Conservation (phyloP, 2,888 invertebrate genomes). For the Eilema caniola region DNA sequence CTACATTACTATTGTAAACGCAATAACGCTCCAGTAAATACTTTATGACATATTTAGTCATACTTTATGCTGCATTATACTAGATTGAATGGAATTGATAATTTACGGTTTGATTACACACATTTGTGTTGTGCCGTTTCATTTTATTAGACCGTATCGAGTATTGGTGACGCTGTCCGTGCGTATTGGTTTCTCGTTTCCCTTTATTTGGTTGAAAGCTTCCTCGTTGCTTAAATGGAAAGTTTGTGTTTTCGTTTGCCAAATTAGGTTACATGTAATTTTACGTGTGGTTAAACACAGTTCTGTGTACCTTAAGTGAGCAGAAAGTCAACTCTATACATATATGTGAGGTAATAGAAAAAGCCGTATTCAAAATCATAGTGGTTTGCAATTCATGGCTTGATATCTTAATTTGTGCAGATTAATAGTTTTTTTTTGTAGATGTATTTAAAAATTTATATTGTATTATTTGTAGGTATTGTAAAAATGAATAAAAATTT, state of each 20-base stretch:
- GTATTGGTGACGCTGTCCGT: conserved; percentile 20
- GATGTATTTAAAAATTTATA: too few species aligned
- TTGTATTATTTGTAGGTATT: too few species aligned
- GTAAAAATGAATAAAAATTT: too few species aligned
- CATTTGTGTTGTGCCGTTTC: conserved; percentile 53
- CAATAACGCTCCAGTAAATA: conserved; percentile 62
- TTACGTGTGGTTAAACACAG: not conserved
- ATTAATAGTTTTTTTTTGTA: too few species aligned
- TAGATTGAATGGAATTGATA: conserved; percentile 57
- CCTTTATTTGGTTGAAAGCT: conserved; percentile 16
- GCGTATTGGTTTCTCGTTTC: conserved; percentile 16
- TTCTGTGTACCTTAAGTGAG: not conserved
- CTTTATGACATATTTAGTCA: conserved; percentile 62
- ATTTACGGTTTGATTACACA: conserved; percentile 58
- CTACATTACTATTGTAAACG: conserved; percentile 54
- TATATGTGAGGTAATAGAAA: not conserved
- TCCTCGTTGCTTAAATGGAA: not conserved
- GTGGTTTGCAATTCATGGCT: too few species aligned
- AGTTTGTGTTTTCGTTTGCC: not conserved
- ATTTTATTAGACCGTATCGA: conserved; percentile 50
- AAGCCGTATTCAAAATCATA: not conserved
- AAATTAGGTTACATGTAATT: not conserved
- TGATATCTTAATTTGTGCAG: too few species aligned
- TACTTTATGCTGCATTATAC: conserved; percentile 62
- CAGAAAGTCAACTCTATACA: not conserved